Percentiles rank a stretch among this genome's conserved stretches.
These are phyloP conservation scores for Strigamia maritima DNA, from an alignment of 2,888 invertebrate genomes.

Conservation along the genomic window DNA sequence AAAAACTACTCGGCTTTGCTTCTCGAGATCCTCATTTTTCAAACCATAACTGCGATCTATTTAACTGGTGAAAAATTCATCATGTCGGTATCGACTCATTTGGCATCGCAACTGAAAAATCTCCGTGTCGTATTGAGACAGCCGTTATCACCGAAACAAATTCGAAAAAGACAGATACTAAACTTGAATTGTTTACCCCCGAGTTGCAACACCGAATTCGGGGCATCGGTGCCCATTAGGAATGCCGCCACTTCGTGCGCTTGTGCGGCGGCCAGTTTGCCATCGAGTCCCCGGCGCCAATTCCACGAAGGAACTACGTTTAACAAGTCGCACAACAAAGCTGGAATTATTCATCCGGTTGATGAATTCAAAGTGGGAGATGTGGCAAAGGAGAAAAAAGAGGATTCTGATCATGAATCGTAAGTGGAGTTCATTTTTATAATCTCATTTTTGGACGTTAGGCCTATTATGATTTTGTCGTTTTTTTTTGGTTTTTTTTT, in stretches of 20 bases:
- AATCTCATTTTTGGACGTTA: neutral
- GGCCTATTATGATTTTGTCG: neutral
- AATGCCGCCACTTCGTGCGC: neutral
- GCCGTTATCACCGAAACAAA: conserved; percentile 34
- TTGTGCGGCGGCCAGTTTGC: neutral
- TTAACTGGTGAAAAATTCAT: neutral
- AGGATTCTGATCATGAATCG: neutral
- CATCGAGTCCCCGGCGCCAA: neutral
- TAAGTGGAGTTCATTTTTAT: neutral
- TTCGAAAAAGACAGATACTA: conserved; percentile 13
- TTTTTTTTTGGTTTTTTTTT: neutral
- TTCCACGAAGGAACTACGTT: conserved; percentile 2
- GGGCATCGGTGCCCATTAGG: neutral
- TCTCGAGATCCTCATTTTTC: neutral
- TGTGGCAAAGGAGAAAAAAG: neutral
- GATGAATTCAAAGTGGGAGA: conserved; percentile 22
- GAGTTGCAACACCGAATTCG: neutral
- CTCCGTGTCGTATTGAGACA: conserved; percentile 31
- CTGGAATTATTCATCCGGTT: conserved; percentile 34
- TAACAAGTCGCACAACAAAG: conserved; percentile 12
- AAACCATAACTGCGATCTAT: neutral
- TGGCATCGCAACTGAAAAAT: conserved; percentile 37
- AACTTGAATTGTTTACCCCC: neutral
- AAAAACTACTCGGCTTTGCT: neutral
- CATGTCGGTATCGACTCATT: conserved; percentile 36